Evolutionary conservation across 2,113 vertebrate genomes (phyloP), one percentile per base, ranked within the genome.

Genomic region (Ptychochromis oligacanthus): DNA sequence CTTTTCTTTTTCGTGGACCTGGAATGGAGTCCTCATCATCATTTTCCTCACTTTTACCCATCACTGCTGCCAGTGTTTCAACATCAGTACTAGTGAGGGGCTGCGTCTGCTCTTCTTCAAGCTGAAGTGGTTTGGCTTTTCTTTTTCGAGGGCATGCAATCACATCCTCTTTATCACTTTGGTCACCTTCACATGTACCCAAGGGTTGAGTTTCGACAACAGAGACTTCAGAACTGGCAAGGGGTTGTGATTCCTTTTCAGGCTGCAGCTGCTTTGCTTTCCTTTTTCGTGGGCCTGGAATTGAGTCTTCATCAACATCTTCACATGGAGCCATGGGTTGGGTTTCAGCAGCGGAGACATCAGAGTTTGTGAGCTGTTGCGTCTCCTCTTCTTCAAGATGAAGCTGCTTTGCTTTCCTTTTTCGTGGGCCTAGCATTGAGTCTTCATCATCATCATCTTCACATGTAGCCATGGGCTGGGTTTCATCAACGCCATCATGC

Each of bases 171-270:
- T 81, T 72, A 13, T 91, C 79, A 12, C 28, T 67, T 31, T 52
- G 61, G 11, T n/a, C 38, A 3, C 38, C 40, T 24, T 86, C 83
- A 76, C 34, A 34, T 7, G 3, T 52, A 24, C 2, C 43, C 12
- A 88, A 34, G 2, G 89, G 88, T 75, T 91, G 91, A 3, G 88
- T 91, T 84, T 92, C 87, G 31, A 14, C 36, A 26, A 18, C 43
- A 58, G 77, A 80, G 17, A 7, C 20, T 52, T 84, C 65, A 75
- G 59, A 75, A 38, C 26, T 61, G 5, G 24, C 14, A 11, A 84
- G 76, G 13, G 18, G 7, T n/a, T 62, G 57, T 9, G 40, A 26
- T 34, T 80, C 58, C 12, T 76, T 67, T 38, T 80, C 67, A 17
- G 36, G 22, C 3, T 85, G 52, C 9, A 80, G 70, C 11, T 14